These are phyloP conservation scores for Cyclophora albipunctata DNA, from an alignment of 2,888 invertebrate species.

Conservation along the genomic window DNA sequence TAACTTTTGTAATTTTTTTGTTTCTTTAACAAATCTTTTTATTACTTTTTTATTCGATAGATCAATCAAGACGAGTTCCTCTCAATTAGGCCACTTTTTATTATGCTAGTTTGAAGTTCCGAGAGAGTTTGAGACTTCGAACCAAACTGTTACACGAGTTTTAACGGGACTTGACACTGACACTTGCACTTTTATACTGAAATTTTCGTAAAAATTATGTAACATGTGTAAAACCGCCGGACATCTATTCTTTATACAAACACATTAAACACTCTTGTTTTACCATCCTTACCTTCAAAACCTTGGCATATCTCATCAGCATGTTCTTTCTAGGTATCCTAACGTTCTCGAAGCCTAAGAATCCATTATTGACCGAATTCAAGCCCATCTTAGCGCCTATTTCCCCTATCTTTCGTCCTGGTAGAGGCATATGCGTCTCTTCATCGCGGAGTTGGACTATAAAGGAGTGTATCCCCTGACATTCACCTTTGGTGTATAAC, in stretches of 20 bases:
- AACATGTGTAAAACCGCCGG: not conserved
- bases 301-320: conserved; percentile 95
- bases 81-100: no score
- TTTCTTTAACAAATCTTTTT: no score
- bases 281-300: conserved; percentile 67
- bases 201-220: not conserved
- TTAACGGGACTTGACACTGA: no score
- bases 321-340: conserved; percentile 90
- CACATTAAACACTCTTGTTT: no score
- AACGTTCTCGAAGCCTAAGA: conserved; percentile 88
- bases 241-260: no score
- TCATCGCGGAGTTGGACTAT: conserved; percentile 92
- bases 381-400: conserved; percentile 95
- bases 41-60: no score
- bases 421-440: conserved; percentile 88
- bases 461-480: conserved; percentile 93
- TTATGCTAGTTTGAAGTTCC: no score
- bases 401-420: conserved; percentile 93
- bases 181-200: no score
- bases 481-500: conserved; percentile 85
- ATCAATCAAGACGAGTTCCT: no score
- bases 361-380: conserved; percentile 93
- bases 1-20: no score
- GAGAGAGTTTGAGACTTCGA: no score
- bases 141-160: no score